These are phyloP conservation scores for Pyrrhosoma nymphula DNA, from an alignment of 2,888 invertebrate genomes.

Conservation along the genomic window DNA sequence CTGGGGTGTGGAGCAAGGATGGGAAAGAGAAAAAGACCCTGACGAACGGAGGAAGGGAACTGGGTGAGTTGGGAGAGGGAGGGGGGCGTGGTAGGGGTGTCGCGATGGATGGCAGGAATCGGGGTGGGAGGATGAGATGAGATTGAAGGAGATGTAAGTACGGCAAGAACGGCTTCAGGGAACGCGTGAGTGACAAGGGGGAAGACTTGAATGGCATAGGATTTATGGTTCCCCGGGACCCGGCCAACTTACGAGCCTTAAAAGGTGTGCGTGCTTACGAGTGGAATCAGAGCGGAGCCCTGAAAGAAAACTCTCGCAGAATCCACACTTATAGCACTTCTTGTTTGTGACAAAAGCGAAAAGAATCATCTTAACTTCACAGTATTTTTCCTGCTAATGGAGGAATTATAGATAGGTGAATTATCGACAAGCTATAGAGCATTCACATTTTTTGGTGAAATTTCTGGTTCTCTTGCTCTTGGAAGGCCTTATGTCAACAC, in stretches of 20 bases:
- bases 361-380: not conserved
- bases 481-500: too few relatives aligned
- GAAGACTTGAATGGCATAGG: not conserved
- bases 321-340: not conserved
- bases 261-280: constrained; percentile 14
- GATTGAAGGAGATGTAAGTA: constrained; percentile 39
- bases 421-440: too few relatives aligned
- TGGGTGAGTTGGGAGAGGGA: not conserved
- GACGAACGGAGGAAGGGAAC: not conserved
- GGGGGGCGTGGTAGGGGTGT: not conserved
- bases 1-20: too few relatives aligned
- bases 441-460: too few relatives aligned
- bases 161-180: not conserved
- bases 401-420: too few relatives aligned
- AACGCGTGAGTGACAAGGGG: constrained; percentile 24
- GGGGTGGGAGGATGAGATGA: not conserved
- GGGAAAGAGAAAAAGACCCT: too few relatives aligned
- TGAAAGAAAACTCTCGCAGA: not conserved
- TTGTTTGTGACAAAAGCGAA: not conserved
- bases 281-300: not conserved
- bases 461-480: too few relatives aligned
- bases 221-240: not conserved
- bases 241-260: not conserved
- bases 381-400: not conserved
- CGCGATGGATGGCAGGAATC: too few relatives aligned